Base-by-base conservation (phyloP, 2,888 invertebrate species). In the Rhamphomyia laevipes region DNA sequence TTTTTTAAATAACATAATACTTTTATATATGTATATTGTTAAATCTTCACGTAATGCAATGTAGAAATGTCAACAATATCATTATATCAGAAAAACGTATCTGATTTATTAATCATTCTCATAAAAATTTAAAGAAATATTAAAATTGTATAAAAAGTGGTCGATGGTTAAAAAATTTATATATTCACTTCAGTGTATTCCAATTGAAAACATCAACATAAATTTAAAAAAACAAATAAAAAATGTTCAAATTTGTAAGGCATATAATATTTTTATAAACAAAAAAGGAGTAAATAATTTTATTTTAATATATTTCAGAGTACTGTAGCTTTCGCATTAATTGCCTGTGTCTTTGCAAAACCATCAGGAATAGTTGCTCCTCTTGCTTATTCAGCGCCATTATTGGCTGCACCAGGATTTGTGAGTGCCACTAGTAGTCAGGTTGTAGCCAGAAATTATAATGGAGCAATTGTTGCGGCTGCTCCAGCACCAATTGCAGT, bases 401-500 rank as follows among this genome's bases (percentile, higher is more conserved):
- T 51, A 35, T 48, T 48, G 11, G 53, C 53, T 11, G 55, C 50
- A 47, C 55, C 35, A 18, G 54, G 49, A 27, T 55, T 64, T 47
- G 55, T 64, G n/a, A 63, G 63, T 1, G 56, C 64, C 13, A 56
- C 56, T 7, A 65, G 66, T 33, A 59, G 63, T 53, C 67, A 66
- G 49, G 63, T 64, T 41, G 58, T 68, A n/a, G 53, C 62, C 3
- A 63, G 63, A 7, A 61, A 63, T 52, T 62, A 62, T 49, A 63
- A 66, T 57, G 62, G 64, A 21, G 58, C 59, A 21, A 81, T 82
- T 0, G 77, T 82, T 1, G 75, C 77, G 58, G 47, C 51, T 80
- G 81, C 66, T 78, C 78, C 12, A 80, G 45, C 52, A 12, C 18
- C 43, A 11, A 75, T 76, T 2, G 65, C 79, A 5, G 63, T 73